phyloP scores from a whole-genome alignment of 2,797 vertebrate species.

The Sphenodon punctatus region DNA sequence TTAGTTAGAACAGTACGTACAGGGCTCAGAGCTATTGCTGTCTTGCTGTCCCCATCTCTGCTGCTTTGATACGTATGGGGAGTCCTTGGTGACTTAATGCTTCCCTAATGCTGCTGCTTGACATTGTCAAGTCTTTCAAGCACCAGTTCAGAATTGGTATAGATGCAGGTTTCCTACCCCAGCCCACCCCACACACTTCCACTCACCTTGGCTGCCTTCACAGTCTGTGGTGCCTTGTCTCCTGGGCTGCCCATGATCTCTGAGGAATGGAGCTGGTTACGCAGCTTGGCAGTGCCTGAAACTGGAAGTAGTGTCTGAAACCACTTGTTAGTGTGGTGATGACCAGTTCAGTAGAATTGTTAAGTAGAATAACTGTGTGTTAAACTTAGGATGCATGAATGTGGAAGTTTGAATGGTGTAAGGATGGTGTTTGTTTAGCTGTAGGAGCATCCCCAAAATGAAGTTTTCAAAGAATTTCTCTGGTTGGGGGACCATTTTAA shows the following conservation, averaged over 20 bases:
- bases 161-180: no score
- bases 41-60: no score
- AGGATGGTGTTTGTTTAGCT: neutral
- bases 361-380: no score
- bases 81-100: no score
- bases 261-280: neutral
- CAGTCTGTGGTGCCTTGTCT: neutral
- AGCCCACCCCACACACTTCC: no score
- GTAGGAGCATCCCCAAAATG: neutral
- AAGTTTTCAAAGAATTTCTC: neutral
- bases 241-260: neutral
- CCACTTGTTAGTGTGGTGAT: neutral
- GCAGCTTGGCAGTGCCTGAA: neutral
- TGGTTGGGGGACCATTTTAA: neutral
- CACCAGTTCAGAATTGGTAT: no score
- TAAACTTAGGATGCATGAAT: neutral
- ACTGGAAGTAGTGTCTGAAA: neutral
- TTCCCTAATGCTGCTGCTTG: no score
- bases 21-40: neutral
- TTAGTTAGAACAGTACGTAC: neutral
- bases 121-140: no score
- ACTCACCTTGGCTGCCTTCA: no score
- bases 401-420: neutral
- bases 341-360: no score
- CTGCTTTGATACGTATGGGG: no score